A percentile compares a stretch with the other conserved stretches of the same genome.
Evolutionary conservation across 2,888 invertebrate genomes (phyloP).

Genomic region (Limnephilus rhombicus): DNA sequence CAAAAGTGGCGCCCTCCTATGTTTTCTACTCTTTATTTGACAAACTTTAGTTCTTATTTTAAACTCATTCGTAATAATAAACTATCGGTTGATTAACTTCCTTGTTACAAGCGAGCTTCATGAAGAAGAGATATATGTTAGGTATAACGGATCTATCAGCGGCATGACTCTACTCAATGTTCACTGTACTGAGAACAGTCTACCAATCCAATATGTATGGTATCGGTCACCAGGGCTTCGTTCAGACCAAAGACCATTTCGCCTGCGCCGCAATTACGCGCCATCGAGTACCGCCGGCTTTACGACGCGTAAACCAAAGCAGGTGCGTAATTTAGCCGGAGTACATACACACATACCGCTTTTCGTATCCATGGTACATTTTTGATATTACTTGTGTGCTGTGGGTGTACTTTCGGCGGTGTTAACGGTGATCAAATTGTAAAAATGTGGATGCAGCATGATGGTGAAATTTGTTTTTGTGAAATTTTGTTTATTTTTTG

Average conservation of each 20-base stretch:
- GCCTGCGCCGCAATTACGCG: slow-evolving; percentile 23
- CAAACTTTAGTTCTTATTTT: too few relatives aligned
- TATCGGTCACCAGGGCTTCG: neutral
- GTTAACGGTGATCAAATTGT: neutral
- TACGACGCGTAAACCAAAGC: slow-evolving; percentile 30
- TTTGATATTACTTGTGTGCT: neutral
- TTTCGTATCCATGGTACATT: neutral
- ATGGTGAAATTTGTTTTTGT: neutral
- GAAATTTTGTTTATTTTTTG: neutral
- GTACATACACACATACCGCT: neutral
- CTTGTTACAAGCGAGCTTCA: too few relatives aligned
- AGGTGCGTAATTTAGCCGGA: slow-evolving; percentile 8
- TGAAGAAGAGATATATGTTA: too few relatives aligned
- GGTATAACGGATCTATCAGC: too few relatives aligned
- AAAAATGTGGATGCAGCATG: neutral
- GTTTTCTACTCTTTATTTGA: too few relatives aligned
- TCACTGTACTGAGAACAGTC: neutral
- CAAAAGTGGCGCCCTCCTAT: too few relatives aligned
- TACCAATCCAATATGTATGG: neutral
- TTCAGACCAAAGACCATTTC: neutral
- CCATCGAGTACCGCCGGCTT: slow-evolving; percentile 12
- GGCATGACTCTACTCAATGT: too few relatives aligned
- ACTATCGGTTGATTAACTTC: too few relatives aligned
- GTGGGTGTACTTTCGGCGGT: neutral
- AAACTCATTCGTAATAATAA: too few relatives aligned